Evolutionary conservation across 2,797 vertebrate genomes (phyloP).

Genomic region (Phalloptychus januarius): DNA sequence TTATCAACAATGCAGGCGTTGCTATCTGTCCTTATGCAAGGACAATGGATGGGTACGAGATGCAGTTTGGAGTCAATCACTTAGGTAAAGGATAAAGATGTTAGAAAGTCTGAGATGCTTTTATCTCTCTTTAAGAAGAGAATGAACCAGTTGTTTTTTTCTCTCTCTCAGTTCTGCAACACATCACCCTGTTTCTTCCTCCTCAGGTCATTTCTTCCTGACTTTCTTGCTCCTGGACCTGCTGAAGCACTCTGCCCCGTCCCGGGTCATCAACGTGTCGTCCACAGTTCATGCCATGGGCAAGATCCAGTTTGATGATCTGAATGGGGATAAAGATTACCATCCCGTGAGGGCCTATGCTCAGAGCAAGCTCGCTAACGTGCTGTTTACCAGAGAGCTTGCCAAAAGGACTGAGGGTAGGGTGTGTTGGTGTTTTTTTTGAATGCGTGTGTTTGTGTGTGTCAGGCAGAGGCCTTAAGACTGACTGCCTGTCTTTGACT

Average conservation of each 20-base stretch:
- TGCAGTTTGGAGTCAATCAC: conserved; percentile 84
- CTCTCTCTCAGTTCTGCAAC: not conserved
- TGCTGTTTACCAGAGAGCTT: conserved; percentile 81
- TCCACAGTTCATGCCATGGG: conserved; percentile 73
- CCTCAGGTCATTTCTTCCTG: conserved; percentile 81
- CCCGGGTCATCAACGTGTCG: conserved; percentile 79
- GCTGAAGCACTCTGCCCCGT: conserved; percentile 80
- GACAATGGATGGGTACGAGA: conserved; percentile 79
- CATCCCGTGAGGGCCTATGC: conserved; percentile 72
- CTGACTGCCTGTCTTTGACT: not conserved
- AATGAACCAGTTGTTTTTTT: not conserved
- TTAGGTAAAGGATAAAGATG: conserved; percentile 64
- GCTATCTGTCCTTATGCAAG: conserved; percentile 68
- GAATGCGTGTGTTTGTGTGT: conserved; percentile 5
- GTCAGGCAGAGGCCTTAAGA: not conserved
- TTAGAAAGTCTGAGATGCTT: not conserved
- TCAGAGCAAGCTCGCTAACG: conserved; percentile 81
- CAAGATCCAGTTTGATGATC: conserved; percentile 81
- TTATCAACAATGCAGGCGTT: conserved; percentile 83
- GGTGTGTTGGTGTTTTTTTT: conserved; percentile 3
- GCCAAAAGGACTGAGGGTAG: conserved; percentile 76
- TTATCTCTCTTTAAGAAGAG: not conserved
- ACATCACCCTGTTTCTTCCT: not conserved
- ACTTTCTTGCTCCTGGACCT: conserved; percentile 81
- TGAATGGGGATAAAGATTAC: conserved; percentile 71